Evolutionary conservation across 2,888 invertebrate genomes (phyloP).

Genomic region (Mythimna impura): DNA sequence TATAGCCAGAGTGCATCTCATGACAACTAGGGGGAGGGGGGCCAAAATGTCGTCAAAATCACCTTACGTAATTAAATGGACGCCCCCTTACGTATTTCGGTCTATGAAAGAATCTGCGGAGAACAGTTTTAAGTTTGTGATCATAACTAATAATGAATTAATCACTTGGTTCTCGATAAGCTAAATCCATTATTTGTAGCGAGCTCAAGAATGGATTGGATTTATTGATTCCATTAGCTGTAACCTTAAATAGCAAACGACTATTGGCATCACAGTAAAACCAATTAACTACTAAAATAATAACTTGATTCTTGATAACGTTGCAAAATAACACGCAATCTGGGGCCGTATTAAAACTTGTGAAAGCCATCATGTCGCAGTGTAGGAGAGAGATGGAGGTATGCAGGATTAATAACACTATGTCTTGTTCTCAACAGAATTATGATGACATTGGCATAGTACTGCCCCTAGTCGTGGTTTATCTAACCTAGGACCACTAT

Average conservation of each 20-base stretch:
- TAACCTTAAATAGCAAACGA: background rate
- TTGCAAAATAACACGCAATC: background rate
- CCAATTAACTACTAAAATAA: slow-evolving; percentile 5
- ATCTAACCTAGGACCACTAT: background rate
- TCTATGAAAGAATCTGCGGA: background rate
- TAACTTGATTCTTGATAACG: background rate
- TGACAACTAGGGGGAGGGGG: too few species aligned
- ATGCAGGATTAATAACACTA: too few species aligned
- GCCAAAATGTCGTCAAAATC: too few species aligned
- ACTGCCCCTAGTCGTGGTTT: background rate
- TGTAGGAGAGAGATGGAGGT: background rate
- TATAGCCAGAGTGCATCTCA: too few species aligned
- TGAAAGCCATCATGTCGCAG: background rate
- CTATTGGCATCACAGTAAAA: background rate
- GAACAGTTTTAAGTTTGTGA: background rate
- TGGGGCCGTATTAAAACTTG: background rate
- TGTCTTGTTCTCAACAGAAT: background rate
- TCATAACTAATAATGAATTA: background rate
- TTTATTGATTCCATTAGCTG: background rate
- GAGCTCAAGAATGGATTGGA: background rate
- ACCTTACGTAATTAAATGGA: too few species aligned
- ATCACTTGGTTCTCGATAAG: background rate
- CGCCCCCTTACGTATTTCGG: background rate
- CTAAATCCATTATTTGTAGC: background rate
- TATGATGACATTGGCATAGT: background rate